phyloP scores from a whole-genome alignment of 2,113 vertebrate genomes.

The Athene cunicularia region DNA sequence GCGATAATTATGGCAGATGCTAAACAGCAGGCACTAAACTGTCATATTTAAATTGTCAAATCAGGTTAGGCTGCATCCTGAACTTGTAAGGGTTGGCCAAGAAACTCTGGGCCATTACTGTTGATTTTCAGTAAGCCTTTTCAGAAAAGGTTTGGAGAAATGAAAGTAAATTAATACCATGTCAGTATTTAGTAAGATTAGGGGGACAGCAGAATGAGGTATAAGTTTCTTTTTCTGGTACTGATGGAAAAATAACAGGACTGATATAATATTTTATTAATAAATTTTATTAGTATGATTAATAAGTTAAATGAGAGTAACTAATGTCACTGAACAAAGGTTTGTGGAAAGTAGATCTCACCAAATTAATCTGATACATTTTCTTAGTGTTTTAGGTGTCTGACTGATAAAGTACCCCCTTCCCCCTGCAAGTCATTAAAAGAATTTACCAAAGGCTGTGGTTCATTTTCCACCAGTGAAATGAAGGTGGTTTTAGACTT shows the following conservation, averaged over 20 bases:
- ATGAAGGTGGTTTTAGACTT: not conserved
- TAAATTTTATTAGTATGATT: not conserved
- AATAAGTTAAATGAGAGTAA: not conserved
- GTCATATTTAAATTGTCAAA: slow-evolving; percentile 8
- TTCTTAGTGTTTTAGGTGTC: not conserved
- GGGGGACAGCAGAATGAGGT: not conserved
- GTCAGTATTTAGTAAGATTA: not conserved
- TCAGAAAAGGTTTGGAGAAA: not conserved
- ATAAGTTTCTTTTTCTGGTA: not conserved
- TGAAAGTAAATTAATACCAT: not conserved
- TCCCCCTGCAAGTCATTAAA: not conserved
- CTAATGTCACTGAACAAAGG: not conserved
- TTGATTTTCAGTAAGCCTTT: not conserved
- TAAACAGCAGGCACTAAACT: slow-evolving; percentile 31
- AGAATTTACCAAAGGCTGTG: not conserved
- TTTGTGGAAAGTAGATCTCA: not conserved
- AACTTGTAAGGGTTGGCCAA: not conserved
- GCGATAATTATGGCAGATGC: not conserved
- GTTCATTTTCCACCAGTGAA: not conserved
- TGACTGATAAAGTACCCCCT: not conserved
- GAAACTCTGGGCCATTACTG: not conserved
- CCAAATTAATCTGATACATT: not conserved
- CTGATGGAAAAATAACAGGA: not conserved
- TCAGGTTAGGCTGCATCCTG: not conserved
- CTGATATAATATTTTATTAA: not conserved